phyloP scores from a whole-genome alignment of 2,888 invertebrate species.

The Pecten maximus region DNA sequence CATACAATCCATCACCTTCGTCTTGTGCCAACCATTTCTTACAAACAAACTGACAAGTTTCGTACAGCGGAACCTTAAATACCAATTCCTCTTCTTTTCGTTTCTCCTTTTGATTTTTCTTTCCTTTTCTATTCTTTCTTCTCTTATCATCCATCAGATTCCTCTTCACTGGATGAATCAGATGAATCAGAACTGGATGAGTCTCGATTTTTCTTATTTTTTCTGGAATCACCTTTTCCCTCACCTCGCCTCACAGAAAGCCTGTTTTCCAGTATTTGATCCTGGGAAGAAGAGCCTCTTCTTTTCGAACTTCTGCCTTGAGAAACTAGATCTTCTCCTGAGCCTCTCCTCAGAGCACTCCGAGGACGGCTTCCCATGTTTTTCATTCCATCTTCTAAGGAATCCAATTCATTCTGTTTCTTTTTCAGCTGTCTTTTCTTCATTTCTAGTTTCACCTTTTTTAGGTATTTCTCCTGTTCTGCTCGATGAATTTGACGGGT shows the following conservation, averaged over 20 bases:
- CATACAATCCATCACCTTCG: constrained; percentile 75
- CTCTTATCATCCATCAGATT: constrained; percentile 53
- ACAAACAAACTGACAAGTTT: constrained; percentile 76
- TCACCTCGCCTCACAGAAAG: not conserved
- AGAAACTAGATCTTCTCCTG: not conserved
- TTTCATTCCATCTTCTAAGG: constrained; percentile 1
- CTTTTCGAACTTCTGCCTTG: not conserved
- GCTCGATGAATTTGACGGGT: not conserved
- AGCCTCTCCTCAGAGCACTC: not conserved
- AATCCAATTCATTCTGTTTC: not conserved
- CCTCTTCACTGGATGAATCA: constrained; percentile 37
- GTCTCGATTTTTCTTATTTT: not conserved
- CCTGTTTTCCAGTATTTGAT: not conserved
- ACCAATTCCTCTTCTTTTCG: constrained; percentile 36
- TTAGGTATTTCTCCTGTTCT: not conserved
- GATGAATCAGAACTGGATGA: not conserved
- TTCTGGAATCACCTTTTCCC: not conserved
- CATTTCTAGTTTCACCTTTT: constrained; percentile 4
- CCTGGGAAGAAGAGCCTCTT: not conserved
- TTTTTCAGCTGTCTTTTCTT: constrained; percentile 9
- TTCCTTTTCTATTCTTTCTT: constrained; percentile 45
- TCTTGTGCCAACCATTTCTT: constrained; percentile 77
- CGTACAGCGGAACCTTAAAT: constrained; percentile 68
- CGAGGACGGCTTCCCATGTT: not conserved
- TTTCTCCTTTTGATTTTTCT: constrained; percentile 43